Base-by-base conservation (phyloP, 2,797 vertebrate species). In the Galaxias olidus region DNA sequence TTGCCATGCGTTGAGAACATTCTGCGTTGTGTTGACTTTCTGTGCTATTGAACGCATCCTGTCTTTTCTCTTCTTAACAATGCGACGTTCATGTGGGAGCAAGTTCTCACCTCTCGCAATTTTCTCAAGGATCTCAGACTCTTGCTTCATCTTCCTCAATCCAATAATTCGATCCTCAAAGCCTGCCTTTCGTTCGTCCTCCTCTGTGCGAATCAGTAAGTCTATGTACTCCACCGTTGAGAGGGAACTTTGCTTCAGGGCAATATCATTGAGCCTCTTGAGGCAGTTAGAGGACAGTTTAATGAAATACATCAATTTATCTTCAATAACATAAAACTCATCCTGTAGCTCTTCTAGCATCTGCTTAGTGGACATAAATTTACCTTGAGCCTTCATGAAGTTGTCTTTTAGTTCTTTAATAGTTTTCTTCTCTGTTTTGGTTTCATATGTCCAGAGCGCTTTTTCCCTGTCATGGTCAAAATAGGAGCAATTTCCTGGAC, bases 321-420 rank as follows among this genome's bases (percentile, higher is more conserved):
- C 13, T 4, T 74, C 45, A 65, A 73, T 72, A 3, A 4, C 11
- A 55, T 11, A 0, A 2, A 69, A 53, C 7, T 77, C 44, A 4
- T 41, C 0, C 13, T 80, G 52, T 11, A 80, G 49, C 9, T 9
- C 15, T 2, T 71, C n/a, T 15, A 73, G 40, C 0, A 74, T 61
- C 44, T 81, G 49, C 18, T 59, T 65, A 0, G 47, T 64, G 20
- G 15, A 1, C 76, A 81, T 71, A 4, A 75, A 77, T 42, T 64
- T 53, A 19, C 53, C 68, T 18, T 66, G 42, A 20, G 73, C 70
- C 2, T 74, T 69, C 40, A 66, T 73, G 55, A 74, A 79, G 54
- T 81, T 74, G 2, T 82, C 65, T 46, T 73, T 75, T 1, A 79
- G 46, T 9, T 83, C 66, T 51, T 61, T n/a, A 42, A 67, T 62